phyloP scores from a whole-genome alignment of 2,797 vertebrate species.

The Bradypodion pumilum region DNA sequence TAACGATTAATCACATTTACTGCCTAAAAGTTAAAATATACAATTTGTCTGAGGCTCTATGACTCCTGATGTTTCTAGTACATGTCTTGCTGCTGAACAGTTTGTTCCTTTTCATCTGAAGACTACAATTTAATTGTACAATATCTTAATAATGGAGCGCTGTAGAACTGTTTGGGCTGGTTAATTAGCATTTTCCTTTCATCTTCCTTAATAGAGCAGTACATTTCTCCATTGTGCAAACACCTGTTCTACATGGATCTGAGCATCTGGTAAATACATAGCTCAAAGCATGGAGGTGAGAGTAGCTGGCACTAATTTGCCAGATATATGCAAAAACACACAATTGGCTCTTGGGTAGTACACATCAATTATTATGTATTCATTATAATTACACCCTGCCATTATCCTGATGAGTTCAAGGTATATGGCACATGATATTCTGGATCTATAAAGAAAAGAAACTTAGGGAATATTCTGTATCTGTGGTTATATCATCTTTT shows the following conservation, averaged over 20 bases:
- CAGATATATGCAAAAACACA: neutral
- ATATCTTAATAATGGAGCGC: neutral
- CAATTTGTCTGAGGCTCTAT: neutral
- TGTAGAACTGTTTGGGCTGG: neutral
- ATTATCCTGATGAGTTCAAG: neutral
- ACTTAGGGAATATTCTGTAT: no score
- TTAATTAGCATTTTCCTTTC: constrained; percentile 18
- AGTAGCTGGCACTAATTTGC: neutral
- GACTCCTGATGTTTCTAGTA: neutral
- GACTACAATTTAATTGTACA: constrained; percentile 6
- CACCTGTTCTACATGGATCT: neutral
- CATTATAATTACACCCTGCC: neutral
- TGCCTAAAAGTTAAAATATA: constrained; percentile 14
- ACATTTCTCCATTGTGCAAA: neutral
- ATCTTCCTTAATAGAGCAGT: constrained; percentile 2
- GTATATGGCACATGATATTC: no score
- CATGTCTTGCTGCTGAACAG: neutral
- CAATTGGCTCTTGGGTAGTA: no score
- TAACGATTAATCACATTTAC: constrained; percentile 6
- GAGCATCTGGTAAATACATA: neutral
- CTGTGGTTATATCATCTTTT: no score
- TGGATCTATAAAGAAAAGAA: no score
- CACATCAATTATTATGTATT: neutral
- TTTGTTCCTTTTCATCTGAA: neutral
- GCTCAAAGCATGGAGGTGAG: neutral